Conservation (phyloP, 1,140 invertebrate genomes). For the Sycobia sp. region DNA sequence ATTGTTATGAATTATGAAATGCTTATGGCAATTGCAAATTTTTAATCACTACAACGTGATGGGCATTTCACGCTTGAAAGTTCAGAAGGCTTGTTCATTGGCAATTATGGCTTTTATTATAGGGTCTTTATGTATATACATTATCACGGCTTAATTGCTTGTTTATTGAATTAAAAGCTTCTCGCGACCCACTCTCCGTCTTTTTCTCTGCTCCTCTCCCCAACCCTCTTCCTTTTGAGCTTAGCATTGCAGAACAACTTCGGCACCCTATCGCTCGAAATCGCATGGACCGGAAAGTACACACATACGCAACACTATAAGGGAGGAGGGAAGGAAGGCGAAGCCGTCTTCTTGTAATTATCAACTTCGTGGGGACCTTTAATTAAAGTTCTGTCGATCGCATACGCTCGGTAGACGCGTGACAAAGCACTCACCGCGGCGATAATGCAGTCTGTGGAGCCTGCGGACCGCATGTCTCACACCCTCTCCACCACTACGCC, state of each 20-base stretch:
- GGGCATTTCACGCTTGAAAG: slow-evolving; percentile 17
- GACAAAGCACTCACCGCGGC: slow-evolving; percentile 4
- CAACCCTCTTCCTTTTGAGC: background rate
- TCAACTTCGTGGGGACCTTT: slow-evolving; percentile 23
- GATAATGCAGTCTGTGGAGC: slow-evolving; percentile 17
- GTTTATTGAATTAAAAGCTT: slow-evolving; percentile 27
- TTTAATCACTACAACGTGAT: slow-evolving; percentile 30
- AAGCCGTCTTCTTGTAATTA: slow-evolving; percentile 22
- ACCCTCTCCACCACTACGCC: background rate
- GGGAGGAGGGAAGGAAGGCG: background rate
- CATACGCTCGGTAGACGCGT: slow-evolving; percentile 8
- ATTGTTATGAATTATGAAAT: too few relatives aligned
- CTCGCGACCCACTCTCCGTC: background rate
- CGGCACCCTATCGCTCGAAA: too few relatives aligned
- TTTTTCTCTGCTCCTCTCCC: background rate
- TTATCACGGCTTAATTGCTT: slow-evolving; percentile 19
- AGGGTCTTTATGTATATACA: background rate
- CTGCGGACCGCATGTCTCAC: slow-evolving; percentile 12
- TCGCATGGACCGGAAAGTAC: too few relatives aligned
- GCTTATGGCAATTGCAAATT: too few relatives aligned
- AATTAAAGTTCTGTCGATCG: slow-evolving; percentile 24
- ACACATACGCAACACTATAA: too few relatives aligned
- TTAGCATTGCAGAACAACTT: too few relatives aligned
- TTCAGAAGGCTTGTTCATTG: too few relatives aligned
- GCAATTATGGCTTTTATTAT: slow-evolving; percentile 10